A percentile compares a stretch with the other conserved stretches of the same genome.
These are phyloP conservation scores for Neocrepidodera transversa DNA, from an alignment of 2,888 invertebrate species.

Conservation along the genomic window DNA sequence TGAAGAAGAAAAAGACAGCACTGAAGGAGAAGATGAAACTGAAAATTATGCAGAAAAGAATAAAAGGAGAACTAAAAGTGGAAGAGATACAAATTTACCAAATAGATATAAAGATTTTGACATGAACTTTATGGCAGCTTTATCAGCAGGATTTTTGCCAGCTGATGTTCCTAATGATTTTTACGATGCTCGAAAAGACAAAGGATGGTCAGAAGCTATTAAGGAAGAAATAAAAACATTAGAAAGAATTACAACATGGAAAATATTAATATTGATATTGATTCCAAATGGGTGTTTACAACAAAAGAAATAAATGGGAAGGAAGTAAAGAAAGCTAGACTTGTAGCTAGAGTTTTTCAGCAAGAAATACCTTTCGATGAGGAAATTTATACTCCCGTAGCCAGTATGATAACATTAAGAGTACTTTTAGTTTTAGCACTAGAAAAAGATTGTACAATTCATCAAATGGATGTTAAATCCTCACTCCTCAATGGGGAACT, in stretches of 20 bases:
- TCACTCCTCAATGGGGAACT: slow-evolving; percentile 32
- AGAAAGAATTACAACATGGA: too few species aligned
- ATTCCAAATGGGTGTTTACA: too few species aligned
- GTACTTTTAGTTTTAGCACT: slow-evolving; percentile 28
- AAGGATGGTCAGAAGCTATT: too few species aligned
- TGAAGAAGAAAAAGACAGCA: not conserved
- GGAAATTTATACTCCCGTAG: slow-evolving; percentile 34
- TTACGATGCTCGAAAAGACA: slow-evolving; percentile 2
- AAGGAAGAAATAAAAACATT: too few species aligned
- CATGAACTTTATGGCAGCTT: too few species aligned
- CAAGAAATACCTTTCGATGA: slow-evolving; percentile 18
- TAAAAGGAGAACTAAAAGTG: not conserved
- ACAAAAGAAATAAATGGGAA: too few species aligned
- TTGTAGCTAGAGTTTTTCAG: slow-evolving; percentile 30
- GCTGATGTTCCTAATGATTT: not conserved
- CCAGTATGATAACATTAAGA: slow-evolving; percentile 16
- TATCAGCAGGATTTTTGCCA: slow-evolving; percentile 8
- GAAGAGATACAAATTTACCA: not conserved
- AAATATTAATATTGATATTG: too few species aligned
- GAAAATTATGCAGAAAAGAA: not conserved
- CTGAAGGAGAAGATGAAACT: not conserved
- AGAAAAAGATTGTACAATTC: slow-evolving; percentile 22
- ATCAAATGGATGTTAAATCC: slow-evolving; percentile 36
- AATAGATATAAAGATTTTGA: slow-evolving; percentile 1
- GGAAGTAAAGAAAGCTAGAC: slow-evolving; percentile 31